These are phyloP conservation scores for Ailurus styani DNA, from an alignment of 2,113 vertebrate genomes.

Conservation along the genomic window DNA sequence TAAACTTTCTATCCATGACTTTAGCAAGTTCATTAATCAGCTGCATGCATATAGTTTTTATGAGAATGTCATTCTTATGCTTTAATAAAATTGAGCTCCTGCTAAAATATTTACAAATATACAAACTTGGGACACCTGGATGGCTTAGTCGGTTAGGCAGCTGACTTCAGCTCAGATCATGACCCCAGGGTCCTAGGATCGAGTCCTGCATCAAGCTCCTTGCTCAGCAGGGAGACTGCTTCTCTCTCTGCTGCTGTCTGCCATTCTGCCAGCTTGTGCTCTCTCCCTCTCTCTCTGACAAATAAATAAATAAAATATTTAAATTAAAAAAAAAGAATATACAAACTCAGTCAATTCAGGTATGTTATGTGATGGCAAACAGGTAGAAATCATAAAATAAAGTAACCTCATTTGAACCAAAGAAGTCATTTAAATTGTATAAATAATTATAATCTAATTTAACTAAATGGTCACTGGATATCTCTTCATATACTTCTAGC, in stretches of 20 bases:
- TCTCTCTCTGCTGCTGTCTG: no score
- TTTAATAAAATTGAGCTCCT: background rate
- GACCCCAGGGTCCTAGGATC: no score
- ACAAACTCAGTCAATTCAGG: background rate
- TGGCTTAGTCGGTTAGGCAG: no score
- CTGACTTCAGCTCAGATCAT: no score
- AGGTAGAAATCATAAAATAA: background rate
- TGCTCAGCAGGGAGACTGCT: no score
- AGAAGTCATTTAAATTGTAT: background rate
- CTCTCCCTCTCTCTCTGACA: no score
- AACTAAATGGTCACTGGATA: background rate
- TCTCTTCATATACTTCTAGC: background rate
- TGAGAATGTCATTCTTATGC: background rate
- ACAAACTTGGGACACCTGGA: no score
- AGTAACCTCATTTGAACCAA: background rate
- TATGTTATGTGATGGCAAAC: background rate
- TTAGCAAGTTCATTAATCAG: background rate
- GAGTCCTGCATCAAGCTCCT: no score
- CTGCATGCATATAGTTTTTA: background rate
- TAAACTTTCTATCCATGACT: background rate
- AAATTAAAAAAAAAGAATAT: background rate
- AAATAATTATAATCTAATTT: background rate
- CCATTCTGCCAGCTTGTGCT: no score
- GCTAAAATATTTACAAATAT: slow-evolving; percentile 6
- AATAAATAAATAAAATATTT: slow-evolving; percentile 23